Evolutionary conservation across 1,140 invertebrate genomes (phyloP), one percentile per base, ranked within the genome.

Genomic region (Portunus trituberculatus): DNA sequence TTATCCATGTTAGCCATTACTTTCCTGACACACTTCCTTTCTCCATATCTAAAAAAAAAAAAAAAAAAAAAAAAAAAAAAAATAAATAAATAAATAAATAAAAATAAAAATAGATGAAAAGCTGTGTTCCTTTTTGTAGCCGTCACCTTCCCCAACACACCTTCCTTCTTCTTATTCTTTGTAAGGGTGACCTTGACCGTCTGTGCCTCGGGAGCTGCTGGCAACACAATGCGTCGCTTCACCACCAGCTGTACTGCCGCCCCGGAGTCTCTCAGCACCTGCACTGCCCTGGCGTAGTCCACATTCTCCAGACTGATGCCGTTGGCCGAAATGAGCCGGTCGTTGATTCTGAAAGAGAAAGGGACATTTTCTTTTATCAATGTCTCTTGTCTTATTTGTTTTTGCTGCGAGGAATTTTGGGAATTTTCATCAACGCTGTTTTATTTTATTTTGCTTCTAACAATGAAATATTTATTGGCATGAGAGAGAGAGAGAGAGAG

Each of bases 271-370:
- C 99, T 97, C 91, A 99, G 97, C 88, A 99, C 99, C 92, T 97
- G 96, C 48, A 97, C 97, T 8, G 97, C 97, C 45, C 97, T 96
- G 6, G 97, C 97, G 91, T 98, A 98, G 94, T 99, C 99, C 46
- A 99, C 99, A 97, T 99, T 99, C 97, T 99, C 99, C 96, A 99
- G 97, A 0, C 99, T 99, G 45, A 99, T 98, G 6, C 99, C 99
- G 97, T 99, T 99, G 0, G 99, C 99, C 88, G 98, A 99, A 94
- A 99, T 98, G 96, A 99, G 99, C 95, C 99, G 98, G 97, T 99
- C 99, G 97, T 99, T 99, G 20, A 99, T 99, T 97, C 99, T 99
- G 97, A 25, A 97, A 96, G 97, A 59, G 96, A 96, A 93, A 96
- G 59, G 31, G 67, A 94, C 31, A 95, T 31, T 83, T 95, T 4